Percentiles rank a stretch among this genome's conserved stretches.
Evolutionary conservation across 2,113 vertebrate species (phyloP).

Genomic region (Thinocorus orbignyianus): DNA sequence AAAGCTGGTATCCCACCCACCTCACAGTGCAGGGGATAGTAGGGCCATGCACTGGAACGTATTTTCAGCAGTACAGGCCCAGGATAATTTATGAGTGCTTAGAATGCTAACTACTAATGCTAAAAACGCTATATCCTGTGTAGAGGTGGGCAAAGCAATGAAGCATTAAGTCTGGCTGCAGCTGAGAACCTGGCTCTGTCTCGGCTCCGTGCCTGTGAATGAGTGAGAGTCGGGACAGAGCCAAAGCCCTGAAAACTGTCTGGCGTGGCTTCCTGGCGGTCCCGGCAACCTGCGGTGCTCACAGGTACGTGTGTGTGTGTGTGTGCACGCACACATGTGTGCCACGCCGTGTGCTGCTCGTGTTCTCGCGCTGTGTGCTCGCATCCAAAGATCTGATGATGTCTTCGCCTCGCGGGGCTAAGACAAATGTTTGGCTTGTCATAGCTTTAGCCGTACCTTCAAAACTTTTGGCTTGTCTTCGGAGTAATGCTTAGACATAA

Average conservation of each 20-base stretch:
- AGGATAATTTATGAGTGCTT: constrained; percentile 56
- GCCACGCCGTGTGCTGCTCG: background rate
- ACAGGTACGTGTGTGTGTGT: background rate
- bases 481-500: background rate
- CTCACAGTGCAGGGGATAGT: background rate
- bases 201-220: constrained; percentile 59
- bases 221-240: constrained; percentile 26
- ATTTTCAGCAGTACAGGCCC: constrained; percentile 31
- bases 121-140: constrained; percentile 43
- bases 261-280: constrained; percentile 53
- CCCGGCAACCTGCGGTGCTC: background rate
- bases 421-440: constrained; percentile 43
- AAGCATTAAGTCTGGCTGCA: constrained; percentile 73
- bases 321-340: background rate
- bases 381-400: background rate
- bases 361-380: background rate
- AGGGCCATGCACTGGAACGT: background rate
- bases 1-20: constrained; percentile 27
- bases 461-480: constrained; percentile 6
- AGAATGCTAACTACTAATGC: constrained; percentile 5
- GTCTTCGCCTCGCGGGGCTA: background rate
- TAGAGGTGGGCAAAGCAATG: constrained; percentile 73
- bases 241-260: constrained; percentile 40
- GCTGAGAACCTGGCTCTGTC: constrained; percentile 51
- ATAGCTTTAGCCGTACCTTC: background rate